Evolutionary conservation across 2,113 vertebrate genomes (phyloP).

Genomic region (Aix galericulata): DNA sequence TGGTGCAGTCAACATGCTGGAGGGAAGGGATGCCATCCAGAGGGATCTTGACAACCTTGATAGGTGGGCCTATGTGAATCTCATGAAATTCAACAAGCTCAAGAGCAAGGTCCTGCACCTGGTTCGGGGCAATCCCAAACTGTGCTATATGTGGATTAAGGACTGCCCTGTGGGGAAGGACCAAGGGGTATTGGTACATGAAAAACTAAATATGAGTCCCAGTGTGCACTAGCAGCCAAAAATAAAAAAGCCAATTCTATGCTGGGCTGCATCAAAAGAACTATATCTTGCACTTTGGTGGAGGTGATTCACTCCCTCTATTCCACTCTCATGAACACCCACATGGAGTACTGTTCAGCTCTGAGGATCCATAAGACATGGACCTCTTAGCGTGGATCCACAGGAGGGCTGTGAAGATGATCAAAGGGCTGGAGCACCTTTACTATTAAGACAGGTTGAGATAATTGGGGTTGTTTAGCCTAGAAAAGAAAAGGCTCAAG

Average conservation of each 20-base stretch:
- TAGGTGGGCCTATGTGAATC: background rate
- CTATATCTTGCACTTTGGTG: background rate
- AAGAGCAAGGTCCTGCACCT: background rate
- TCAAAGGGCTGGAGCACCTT: background rate
- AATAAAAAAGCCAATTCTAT: background rate
- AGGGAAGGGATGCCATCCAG: background rate
- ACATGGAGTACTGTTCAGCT: background rate
- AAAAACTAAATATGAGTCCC: background rate
- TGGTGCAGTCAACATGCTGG: background rate
- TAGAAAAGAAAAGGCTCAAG: background rate
- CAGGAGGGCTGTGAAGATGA: no score
- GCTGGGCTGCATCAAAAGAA: background rate
- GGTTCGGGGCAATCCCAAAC: background rate
- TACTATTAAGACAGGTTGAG: background rate
- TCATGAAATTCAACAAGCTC: background rate
- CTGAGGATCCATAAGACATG: no score
- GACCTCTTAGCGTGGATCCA: no score
- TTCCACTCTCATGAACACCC: background rate
- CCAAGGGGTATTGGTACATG: background rate
- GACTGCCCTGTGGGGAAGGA: background rate
- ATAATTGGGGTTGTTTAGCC: background rate
- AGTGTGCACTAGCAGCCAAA: background rate
- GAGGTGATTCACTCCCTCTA: background rate
- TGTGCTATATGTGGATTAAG: background rate
- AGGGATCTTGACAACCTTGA: background rate